These are phyloP conservation scores for Fregetta grallaria DNA, from an alignment of 2,113 vertebrate genomes.

Conservation along the genomic window DNA sequence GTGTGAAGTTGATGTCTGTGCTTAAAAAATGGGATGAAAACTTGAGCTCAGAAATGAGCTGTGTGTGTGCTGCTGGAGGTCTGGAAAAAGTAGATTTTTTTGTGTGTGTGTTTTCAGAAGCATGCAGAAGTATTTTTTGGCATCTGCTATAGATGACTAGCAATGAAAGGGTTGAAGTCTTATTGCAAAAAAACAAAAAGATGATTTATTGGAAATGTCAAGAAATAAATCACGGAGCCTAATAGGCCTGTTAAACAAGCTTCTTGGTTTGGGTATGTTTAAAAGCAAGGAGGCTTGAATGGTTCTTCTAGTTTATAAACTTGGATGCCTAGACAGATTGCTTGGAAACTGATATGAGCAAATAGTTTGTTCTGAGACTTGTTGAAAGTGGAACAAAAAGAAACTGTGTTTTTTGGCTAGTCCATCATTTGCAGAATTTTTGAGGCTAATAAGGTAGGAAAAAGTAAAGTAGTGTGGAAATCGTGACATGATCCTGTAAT, in stretches of 20 bases:
- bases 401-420: background rate
- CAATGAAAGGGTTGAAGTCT: background rate
- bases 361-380: background rate
- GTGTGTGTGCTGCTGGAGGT: background rate
- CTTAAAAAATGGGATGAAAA: background rate
- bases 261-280: background rate
- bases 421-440: background rate
- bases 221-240: background rate
- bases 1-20: background rate
- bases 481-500: background rate
- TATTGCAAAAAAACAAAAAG: background rate
- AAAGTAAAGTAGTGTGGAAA: background rate
- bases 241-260: background rate
- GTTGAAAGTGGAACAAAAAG: background rate
- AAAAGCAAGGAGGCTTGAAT: background rate
- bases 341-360: conserved; percentile 15
- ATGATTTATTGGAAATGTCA: background rate
- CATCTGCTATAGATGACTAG: background rate
- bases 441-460: background rate
- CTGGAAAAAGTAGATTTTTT: background rate
- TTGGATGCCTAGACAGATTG: background rate
- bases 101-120: background rate
- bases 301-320: background rate
- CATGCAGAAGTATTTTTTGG: background rate
- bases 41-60: background rate